Conservation (phyloP, 2,797 vertebrate genomes). For the Acipenser transmontanus region DNA sequence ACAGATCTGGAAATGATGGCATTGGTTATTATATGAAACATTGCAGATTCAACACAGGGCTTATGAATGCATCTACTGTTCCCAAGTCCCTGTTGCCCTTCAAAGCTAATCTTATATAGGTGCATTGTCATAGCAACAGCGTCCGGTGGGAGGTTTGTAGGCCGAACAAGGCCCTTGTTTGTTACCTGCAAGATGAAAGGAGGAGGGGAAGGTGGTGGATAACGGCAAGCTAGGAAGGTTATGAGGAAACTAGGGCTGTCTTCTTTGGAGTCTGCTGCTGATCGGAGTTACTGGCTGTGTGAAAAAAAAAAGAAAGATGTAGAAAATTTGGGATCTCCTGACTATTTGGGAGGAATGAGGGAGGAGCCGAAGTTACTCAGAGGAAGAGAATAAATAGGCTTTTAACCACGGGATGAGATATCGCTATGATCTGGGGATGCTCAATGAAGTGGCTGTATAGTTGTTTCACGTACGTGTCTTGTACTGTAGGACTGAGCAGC, state of each 20-base stretch:
- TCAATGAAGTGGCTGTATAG: conserved; percentile 64
- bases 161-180: conserved; percentile 49
- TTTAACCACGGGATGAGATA: conserved; percentile 37
- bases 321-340: neutral
- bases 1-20: too few species aligned
- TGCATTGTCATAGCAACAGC: conserved; percentile 59
- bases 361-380: neutral
- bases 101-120: conserved; percentile 39
- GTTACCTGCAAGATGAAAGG: conserved; percentile 28
- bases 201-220: conserved; percentile 8
- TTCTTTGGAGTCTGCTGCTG: neutral
- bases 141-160: conserved; percentile 38
- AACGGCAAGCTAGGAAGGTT: neutral
- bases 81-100: conserved; percentile 42
- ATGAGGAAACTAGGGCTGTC: neutral
- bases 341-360: neutral
- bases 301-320: conserved; percentile 2
- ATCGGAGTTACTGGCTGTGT: neutral
- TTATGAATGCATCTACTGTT: conserved; percentile 23
- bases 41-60: conserved; percentile 1
- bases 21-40: too few species aligned
- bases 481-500: too few species aligned
- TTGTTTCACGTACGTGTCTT: conserved; percentile 78
- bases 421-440: conserved; percentile 68
- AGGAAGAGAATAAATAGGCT: conserved; percentile 25